Evolutionary conservation across 2,888 invertebrate species (phyloP).

Genomic region (Muscina levida): DNA sequence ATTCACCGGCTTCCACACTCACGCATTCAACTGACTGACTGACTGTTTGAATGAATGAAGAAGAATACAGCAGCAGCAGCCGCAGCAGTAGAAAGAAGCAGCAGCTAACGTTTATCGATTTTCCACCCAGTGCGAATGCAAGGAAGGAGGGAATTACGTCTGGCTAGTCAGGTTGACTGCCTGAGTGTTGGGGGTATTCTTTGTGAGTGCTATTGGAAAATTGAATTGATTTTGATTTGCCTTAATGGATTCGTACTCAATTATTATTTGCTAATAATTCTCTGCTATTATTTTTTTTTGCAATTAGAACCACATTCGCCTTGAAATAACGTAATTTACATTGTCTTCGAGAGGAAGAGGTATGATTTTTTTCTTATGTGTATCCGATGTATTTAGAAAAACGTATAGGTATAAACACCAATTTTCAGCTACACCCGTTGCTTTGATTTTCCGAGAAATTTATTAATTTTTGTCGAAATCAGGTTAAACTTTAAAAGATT

Average conservation of each 20-base stretch:
- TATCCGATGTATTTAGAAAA: too few species aligned
- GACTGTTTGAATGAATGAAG: too few species aligned
- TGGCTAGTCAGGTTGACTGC: constrained; percentile 17
- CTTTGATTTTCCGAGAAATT: too few species aligned
- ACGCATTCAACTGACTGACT: constrained; percentile 3
- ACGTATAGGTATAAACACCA: too few species aligned
- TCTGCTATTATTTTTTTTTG: neutral
- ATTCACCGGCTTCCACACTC: constrained; percentile 67
- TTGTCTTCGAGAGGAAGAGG: neutral
- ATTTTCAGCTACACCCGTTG: too few species aligned
- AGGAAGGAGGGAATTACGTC: constrained; percentile 53
- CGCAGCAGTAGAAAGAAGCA: too few species aligned
- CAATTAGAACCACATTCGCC: neutral
- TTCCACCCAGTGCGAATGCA: constrained; percentile 65
- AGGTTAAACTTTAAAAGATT: too few species aligned
- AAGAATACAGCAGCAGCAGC: constrained; percentile 67
- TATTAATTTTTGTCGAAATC: too few species aligned
- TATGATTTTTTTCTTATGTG: neutral
- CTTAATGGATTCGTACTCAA: constrained; percentile 29
- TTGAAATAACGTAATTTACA: constrained; percentile 25
- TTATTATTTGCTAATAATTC: constrained; percentile 26
- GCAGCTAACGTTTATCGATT: constrained; percentile 69
- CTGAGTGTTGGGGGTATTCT: neutral
- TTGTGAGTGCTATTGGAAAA: constrained; percentile 16
- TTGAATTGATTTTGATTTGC: constrained; percentile 42